Conservation (phyloP, 2,113 vertebrate genomes). For the Ictidomys tridecemlineatus region DNA sequence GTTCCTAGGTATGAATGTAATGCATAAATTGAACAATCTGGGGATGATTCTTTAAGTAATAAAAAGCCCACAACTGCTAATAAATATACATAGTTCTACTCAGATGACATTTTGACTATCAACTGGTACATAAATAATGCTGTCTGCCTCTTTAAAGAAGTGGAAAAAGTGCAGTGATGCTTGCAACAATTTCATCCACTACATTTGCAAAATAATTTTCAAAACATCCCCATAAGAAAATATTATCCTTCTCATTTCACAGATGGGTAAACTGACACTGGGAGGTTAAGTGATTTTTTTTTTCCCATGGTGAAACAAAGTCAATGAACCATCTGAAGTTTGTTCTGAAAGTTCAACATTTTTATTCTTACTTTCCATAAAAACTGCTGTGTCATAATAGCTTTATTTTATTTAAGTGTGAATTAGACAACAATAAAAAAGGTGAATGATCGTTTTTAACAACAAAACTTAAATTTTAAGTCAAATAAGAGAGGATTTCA, state of each 20-base stretch:
- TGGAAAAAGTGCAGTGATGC: conserved; percentile 49
- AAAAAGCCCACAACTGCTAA: conserved; percentile 32
- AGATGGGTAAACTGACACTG: conserved; percentile 80
- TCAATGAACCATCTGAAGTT: conserved; percentile 73
- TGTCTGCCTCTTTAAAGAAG: conserved; percentile 55
- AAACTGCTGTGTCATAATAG: not conserved
- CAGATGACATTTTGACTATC: conserved; percentile 55
- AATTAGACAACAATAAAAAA: not conserved
- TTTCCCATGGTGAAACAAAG: conserved; percentile 66
- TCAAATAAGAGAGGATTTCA: not conserved
- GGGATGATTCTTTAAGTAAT: not conserved
- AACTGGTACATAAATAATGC: conserved; percentile 61
- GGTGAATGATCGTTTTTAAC: not conserved
- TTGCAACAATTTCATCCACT: conserved; percentile 68
- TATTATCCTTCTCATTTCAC: conserved; percentile 80
- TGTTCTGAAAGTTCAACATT: conserved; percentile 66
- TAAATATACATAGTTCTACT: conserved; percentile 42
- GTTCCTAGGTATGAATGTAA: not conserved
- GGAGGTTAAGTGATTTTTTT: conserved; percentile 66
- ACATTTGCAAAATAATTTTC: conserved; percentile 77
- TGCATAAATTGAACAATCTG: not conserved
- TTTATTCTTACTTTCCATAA: conserved; percentile 55
- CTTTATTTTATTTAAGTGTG: conserved; percentile 29
- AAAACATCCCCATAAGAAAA: conserved; percentile 77
- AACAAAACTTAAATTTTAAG: conserved; percentile 21